Evolutionary conservation across 2,888 invertebrate genomes (phyloP), one percentile per base, ranked within the genome.

Genomic region (Melieria crassipennis): DNA sequence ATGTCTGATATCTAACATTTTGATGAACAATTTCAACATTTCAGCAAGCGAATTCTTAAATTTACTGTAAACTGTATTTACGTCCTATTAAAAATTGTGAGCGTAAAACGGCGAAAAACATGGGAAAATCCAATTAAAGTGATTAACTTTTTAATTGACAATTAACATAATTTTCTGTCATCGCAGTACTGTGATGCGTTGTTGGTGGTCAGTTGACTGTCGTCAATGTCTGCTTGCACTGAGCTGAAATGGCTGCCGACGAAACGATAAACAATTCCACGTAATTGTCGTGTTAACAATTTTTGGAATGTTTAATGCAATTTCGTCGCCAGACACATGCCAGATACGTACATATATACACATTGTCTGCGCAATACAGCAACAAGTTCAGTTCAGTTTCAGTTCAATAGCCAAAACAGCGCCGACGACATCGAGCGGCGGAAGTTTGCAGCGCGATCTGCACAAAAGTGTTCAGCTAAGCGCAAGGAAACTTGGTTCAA

Each of bases 141-240:
- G 45, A 65, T 70, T 70, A 70, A 65, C 50, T 52, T 55, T 63
- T 65, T 65, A 70, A 71, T 65, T 62, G 71, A 63, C 58, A 71
- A 71, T 71, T 71, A 66, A 71, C 71, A 66, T 71, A 71, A 71
- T 71, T 67, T 71, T 61, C 71, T 43, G 42, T 71, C 57, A 63
- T 63, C 47, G 30, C 30, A 30, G 30, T 30, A 30, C 30, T 30
- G 30, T 2, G 30, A 30, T 30, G 2, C 30, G 30, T 30, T 30
- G 30, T 30, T 30, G 30, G 30, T 30, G 30, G 30, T 30, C 30
- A 30, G 30, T 30, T 30, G 30, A 30, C 30, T 1, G 30, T 30
- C 30, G 30, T 30, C 30, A 30, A 30, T 30, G 30, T 30, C 30
- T 30, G 30, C 30, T 3, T 30, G 30, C 30, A 30, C 30, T 61